Conservation (phyloP, 2,888 invertebrate species). For the Lepidonotus clava region DNA sequence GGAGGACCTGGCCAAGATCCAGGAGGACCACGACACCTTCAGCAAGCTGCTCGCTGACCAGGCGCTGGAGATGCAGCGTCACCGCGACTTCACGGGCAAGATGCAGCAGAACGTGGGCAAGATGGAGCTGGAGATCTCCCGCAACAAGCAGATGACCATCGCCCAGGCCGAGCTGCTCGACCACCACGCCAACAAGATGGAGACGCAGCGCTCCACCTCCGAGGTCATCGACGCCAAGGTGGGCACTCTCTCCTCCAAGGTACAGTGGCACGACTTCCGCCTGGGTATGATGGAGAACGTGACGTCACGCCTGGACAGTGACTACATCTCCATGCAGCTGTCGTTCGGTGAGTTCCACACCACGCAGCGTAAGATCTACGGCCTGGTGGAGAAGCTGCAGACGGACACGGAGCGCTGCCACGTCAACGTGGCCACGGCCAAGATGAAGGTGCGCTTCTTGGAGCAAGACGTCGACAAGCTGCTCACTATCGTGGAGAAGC, state of each 20-base stretch:
- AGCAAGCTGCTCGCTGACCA: conserved; percentile 33
- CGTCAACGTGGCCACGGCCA: conserved; percentile 24
- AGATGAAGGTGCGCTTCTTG: conserved; percentile 52
- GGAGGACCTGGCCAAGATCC: conserved; percentile 11
- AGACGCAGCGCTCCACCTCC: conserved; percentile 21
- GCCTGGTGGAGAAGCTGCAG: conserved; percentile 41
- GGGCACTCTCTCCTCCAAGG: not conserved
- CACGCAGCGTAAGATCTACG: conserved; percentile 42
- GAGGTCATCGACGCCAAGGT: conserved; percentile 52
- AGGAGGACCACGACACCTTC: conserved; percentile 2
- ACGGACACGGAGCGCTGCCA: conserved; percentile 54
- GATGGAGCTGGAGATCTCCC: conserved; percentile 44
- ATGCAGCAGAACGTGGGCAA: conserved; percentile 2
- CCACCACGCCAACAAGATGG: conserved; percentile 47
- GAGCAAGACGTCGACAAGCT: conserved; percentile 51
- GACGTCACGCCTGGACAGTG: conserved; percentile 26
- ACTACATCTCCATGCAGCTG: conserved; percentile 45
- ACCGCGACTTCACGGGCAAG: conserved; percentile 25
- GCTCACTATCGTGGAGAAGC: conserved; percentile 36
- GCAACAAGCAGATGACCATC: conserved; percentile 48
- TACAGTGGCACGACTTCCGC: conserved; percentile 53
- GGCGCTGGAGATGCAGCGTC: conserved; percentile 22
- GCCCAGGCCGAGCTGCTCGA: conserved; percentile 54
- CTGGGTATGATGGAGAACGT: conserved; percentile 51
- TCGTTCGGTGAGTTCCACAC: conserved; percentile 47